Evolutionary conservation across 2,797 vertebrate species (phyloP).

Genomic region (Mycteria americana): DNA sequence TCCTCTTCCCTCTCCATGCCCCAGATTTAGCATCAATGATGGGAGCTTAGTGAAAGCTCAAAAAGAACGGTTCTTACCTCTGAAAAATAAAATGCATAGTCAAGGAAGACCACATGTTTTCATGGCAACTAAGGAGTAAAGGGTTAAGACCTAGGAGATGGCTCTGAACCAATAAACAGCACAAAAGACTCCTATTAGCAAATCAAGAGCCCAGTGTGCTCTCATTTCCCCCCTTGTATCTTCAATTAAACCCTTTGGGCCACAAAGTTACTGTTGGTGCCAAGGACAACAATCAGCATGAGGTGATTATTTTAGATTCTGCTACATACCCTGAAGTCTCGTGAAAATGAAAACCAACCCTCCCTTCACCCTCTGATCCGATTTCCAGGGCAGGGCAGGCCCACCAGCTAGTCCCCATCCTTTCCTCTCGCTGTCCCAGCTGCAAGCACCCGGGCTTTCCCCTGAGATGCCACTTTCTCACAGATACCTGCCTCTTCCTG

Average conservation of each 20-base stretch:
- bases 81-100: constrained; percentile 22
- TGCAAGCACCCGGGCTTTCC: not conserved
- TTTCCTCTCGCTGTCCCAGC: not conserved
- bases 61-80: not conserved
- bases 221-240: constrained; percentile 16
- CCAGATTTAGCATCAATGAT: constrained; percentile 46
- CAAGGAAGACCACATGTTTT: constrained; percentile 33
- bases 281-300: constrained; percentile 15
- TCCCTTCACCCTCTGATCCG: not conserved
- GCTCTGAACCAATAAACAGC: constrained; percentile 29
- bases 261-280: constrained; percentile 40
- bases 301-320: constrained; percentile 47
- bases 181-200: constrained; percentile 54
- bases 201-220: constrained; percentile 41
- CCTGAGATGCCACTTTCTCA: constrained; percentile 37
- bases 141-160: constrained; percentile 54
- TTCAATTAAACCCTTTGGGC: constrained; percentile 31
- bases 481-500: not conserved
- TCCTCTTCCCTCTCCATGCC: constrained; percentile 42
- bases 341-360: not conserved
- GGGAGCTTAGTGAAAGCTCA: constrained; percentile 16
- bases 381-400: not conserved
- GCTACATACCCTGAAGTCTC: not conserved
- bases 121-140: constrained; percentile 55
- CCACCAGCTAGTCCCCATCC: not conserved